Base-by-base conservation (phyloP, 1,140 invertebrate genomes). In the Drosophila orosa region DNA sequence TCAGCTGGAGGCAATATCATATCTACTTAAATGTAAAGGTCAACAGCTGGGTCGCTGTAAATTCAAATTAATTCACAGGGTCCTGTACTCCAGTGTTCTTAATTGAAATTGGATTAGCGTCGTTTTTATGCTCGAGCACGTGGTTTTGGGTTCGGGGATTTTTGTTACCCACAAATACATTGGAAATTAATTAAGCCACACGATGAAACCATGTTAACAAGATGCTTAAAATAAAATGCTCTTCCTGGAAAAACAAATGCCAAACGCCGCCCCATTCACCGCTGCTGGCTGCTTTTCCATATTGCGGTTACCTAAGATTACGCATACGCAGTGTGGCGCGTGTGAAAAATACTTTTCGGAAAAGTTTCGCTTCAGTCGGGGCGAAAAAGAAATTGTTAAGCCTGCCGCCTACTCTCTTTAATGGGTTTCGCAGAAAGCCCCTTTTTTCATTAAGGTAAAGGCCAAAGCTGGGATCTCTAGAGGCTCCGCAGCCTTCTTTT, bases 111-210 rank as follows among this genome's bases (percentile, higher is more conserved):
- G 56, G 63, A 77, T 77, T 77, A 66, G 39, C 45, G 12, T 47
- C 13, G 15, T 54, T 75, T 55, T 75, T 47, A 75, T 75, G 73
- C 72, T 59, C 3, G 27, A 48, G 72, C 61, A 75, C 47, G 72
- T 44, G 42, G 47, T 22, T 19, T 12, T 37, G 40, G 29, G 17
- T n/a, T 27, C 10, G 17, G 29, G 10, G n/a, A 8, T 22, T 39
- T 35, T 35, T 57, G 35, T 42, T 56, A 42, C 17, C 22, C 45
- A 24, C 62, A 56, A 59, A 77, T 65, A 86, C 82, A 89, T 79
- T 79, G 83, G 87, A 89, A 83, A 89, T 87, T 87, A 87, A 87
- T 87, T 87, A 87, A 83, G 81, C 80, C 84, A 44, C 83, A 74
- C 57, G 75, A 62, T 83, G 66, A 83, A 83, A 74, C 62, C 83